Base-by-base conservation (phyloP, 2,888 invertebrate species). In the Agrochola lota region DNA sequence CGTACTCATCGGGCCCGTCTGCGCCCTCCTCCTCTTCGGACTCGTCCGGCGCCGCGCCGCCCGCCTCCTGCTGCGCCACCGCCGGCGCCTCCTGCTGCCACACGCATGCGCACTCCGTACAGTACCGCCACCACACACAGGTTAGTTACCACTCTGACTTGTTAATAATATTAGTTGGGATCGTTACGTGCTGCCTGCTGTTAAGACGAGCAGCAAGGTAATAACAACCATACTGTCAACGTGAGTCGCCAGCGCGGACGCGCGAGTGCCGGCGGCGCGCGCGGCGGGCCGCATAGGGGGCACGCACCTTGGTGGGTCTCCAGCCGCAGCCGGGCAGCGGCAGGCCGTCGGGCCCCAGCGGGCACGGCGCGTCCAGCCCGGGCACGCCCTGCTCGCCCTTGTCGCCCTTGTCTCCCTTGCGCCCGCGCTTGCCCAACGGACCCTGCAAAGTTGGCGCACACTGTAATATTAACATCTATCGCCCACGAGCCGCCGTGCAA, bases 301-400 rank as follows among this genome's bases (percentile, higher is more conserved):
- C 79, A 81, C 85, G 86, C 97, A 98, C 98, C 98, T 98, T 98
- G 90, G 98, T 98, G 89, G 98, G 98, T 95, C 98, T 97, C 99
- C 99, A 99, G 90, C 99, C 99, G 95, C 99, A 99, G 91, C 99
- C 99, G 74, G 99, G 99, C 91, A 99, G 96, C 83, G 99, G 99
- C 91, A 99, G 97, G 83, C 99, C 99, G 95, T 99, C 99, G 71
- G 98, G 98, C 77, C 99, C 99, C 78, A 99, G 97, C 86, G 99
- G 99, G 97, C 99, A 99, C n/a, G 99, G 99, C 66, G 99, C 99
- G 96, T 99, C 99, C 91, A 99, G 97, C 59, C 99, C 99, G 57
- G 99, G 99, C 87, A 99, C 99, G 88, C 99, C 99, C 97, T 99
- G 99, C 92, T 99, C 99, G 77, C 99, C 99, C 96, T 99, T 99